A percentile compares a stretch with the other conserved stretches of the same genome.
phyloP scores from a whole-genome alignment of 2,797 vertebrate species.

The Urocyon cinereoargenteus region DNA sequence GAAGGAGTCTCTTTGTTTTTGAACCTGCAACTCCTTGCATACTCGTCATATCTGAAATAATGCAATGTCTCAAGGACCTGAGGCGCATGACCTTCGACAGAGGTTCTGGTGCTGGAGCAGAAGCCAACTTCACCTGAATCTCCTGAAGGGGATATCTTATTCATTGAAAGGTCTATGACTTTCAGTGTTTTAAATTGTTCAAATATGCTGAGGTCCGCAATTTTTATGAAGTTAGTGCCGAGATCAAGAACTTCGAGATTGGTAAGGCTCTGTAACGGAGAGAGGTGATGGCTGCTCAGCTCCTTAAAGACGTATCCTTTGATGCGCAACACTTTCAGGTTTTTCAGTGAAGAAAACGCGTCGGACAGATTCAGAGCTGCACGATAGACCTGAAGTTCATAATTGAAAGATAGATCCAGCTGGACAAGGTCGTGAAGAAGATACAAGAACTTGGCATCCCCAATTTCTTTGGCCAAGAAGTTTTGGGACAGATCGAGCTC shows the following conservation, averaged over 20 bases:
- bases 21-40: slow-evolving; percentile 93
- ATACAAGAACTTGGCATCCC: slow-evolving; percentile 89
- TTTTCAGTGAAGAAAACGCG: slow-evolving; percentile 90
- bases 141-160: slow-evolving; percentile 95
- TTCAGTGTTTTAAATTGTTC: slow-evolving; percentile 90
- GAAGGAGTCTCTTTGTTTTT: slow-evolving; percentile 92
- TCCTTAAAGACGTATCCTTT: slow-evolving; percentile 95
- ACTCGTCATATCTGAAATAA: slow-evolving; percentile 96
- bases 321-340: slow-evolving; percentile 91
- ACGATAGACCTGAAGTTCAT: slow-evolving; percentile 92
- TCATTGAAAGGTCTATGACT: slow-evolving; percentile 94
- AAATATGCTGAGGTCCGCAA: slow-evolving; percentile 91
- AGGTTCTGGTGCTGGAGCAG: slow-evolving; percentile 80
- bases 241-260: slow-evolving; percentile 94
- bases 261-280: slow-evolving; percentile 87
- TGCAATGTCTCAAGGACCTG: slow-evolving; percentile 90
- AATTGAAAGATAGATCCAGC: slow-evolving; percentile 97
- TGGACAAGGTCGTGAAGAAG: slow-evolving; percentile 90
- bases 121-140: slow-evolving; percentile 78
- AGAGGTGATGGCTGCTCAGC: slow-evolving; percentile 87
- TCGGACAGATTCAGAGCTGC: slow-evolving; percentile 88
- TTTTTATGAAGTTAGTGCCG: slow-evolving; percentile 97
- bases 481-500: slow-evolving; percentile 96
- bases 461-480: slow-evolving; percentile 92
- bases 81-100: slow-evolving; percentile 80